Evolutionary conservation across 2,888 invertebrate genomes (phyloP).

Genomic region (Agonopterix arenella): DNA sequence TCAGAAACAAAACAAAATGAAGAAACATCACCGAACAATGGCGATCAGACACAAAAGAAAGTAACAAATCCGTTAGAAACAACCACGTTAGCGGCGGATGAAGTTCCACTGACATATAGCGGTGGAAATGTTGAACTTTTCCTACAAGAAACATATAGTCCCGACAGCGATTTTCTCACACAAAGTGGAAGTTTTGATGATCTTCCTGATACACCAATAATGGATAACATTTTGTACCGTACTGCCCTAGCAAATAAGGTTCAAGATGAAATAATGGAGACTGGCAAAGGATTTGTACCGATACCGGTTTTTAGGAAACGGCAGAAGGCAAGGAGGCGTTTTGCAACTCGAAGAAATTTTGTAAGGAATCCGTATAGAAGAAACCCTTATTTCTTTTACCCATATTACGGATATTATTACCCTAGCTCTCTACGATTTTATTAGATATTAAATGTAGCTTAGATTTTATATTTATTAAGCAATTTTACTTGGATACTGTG

Average conservation of each 20-base stretch:
- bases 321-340: constrained; percentile 28
- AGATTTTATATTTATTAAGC: neutral
- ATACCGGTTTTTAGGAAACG: constrained; percentile 35
- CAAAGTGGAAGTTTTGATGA: constrained; percentile 11
- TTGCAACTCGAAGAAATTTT: constrained; percentile 41
- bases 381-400: constrained; percentile 37
- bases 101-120: constrained; percentile 15
- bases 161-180: constrained; percentile 13
- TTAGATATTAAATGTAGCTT: constrained; percentile 18
- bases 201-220: constrained; percentile 14
- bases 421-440: constrained; percentile 63
- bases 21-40: constrained; percentile 25
- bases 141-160: constrained; percentile 36
- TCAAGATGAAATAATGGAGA: constrained; percentile 57
- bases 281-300: constrained; percentile 56
- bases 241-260: constrained; percentile 33
- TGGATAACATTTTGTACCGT: constrained; percentile 22
- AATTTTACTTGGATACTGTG: too few species aligned
- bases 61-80: constrained; percentile 15
- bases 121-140: constrained; percentile 33
- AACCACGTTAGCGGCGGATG: constrained; percentile 2
- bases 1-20: constrained; percentile 30
- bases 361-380: constrained; percentile 38
- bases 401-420: constrained; percentile 46
- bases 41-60: constrained; percentile 27